These are phyloP conservation scores for Lampris megalopsis DNA, from an alignment of 2,113 vertebrate species.

Conservation along the genomic window DNA sequence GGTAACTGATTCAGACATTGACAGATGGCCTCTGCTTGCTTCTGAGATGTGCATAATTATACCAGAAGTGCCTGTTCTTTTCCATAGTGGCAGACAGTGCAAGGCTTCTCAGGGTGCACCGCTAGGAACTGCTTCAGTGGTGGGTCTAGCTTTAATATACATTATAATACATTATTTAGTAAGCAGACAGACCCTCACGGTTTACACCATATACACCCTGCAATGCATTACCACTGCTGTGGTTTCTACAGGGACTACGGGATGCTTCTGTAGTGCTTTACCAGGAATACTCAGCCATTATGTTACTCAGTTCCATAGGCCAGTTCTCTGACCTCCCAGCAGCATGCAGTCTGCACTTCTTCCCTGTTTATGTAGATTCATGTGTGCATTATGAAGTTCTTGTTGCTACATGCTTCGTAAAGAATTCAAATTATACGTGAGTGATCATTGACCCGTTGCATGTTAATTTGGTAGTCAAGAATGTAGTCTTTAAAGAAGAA, in stretches of 20 bases:
- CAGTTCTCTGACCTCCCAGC: slow-evolving; percentile 75
- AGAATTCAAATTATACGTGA: slow-evolving; percentile 63
- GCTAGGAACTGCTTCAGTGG: slow-evolving; percentile 67
- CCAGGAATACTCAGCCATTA: slow-evolving; percentile 81
- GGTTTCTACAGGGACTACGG: slow-evolving; percentile 77
- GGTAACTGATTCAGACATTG: slow-evolving; percentile 83
- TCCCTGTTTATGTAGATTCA: slow-evolving; percentile 74
- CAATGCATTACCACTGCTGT: slow-evolving; percentile 80
- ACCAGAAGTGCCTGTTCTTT: slow-evolving; percentile 73
- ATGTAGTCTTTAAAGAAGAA: neutral
- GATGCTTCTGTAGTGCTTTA: slow-evolving; percentile 76
- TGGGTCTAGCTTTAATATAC: slow-evolving; percentile 80
- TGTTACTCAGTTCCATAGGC: slow-evolving; percentile 76
- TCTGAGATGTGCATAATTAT: slow-evolving; percentile 83
- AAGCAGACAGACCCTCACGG: slow-evolving; percentile 67
- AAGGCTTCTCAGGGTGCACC: slow-evolving; percentile 62
- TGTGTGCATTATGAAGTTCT: slow-evolving; percentile 70
- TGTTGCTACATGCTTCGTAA: slow-evolving; percentile 56
- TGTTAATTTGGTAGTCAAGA: slow-evolving; percentile 21
- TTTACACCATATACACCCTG: slow-evolving; percentile 78
- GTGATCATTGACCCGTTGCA: slow-evolving; percentile 56
- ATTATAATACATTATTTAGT: slow-evolving; percentile 85
- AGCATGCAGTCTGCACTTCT: slow-evolving; percentile 63
- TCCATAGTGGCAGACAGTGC: slow-evolving; percentile 65
- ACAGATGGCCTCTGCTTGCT: slow-evolving; percentile 83